Evolutionary conservation across 2,113 vertebrate genomes (phyloP), one percentile per base, ranked within the genome.

Genomic region (Hystrix cristata): DNA sequence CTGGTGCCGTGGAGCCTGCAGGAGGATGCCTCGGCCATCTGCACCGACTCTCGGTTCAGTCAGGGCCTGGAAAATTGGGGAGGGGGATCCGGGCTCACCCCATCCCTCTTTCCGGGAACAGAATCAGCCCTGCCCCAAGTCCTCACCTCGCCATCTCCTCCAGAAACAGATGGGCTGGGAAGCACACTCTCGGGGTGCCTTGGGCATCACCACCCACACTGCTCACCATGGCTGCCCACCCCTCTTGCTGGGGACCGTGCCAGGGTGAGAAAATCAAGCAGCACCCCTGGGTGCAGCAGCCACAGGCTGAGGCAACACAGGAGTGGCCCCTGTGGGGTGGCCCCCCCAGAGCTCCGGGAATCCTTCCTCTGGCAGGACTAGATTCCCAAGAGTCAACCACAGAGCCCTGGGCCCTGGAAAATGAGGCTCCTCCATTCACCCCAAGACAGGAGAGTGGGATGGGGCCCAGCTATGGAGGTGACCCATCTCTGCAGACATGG

Each of bases 221-320:
- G 27, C 29, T 31, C n/a, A 0, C 51, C 8, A 0, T 23, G 7
- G 0, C 51, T 48, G 43, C 14, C 1, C 3, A 0, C 48, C 65
- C 0, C 84, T 21, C 19, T 18, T 78, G 7, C 69, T 57, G 25
- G 65, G 13, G 43, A 23, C 12, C 12, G 0, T 7, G 31, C 38
- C n/a, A 71, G 25, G 18, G 27, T 13, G 16, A 64, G 62, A 34
- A 7, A 21, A 11, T 12, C 12, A 55, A 2, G 27, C 69, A 53
- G 85, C 21, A 55, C 1, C 3, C 11, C 34, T 25, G 0, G 1
- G 3, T 6, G 1, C 8, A 1, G 83, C 23, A 0, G 53, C 18
- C 4, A 4, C 0, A 0, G 64, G 59, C 53, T 7, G 4, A 6
- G 46, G 60, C 0, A 6, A 46, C 2, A 2, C 0, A 0, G 43